Conservation (phyloP, 2,888 invertebrate genomes). For the Boloria euphrosyne region DNA sequence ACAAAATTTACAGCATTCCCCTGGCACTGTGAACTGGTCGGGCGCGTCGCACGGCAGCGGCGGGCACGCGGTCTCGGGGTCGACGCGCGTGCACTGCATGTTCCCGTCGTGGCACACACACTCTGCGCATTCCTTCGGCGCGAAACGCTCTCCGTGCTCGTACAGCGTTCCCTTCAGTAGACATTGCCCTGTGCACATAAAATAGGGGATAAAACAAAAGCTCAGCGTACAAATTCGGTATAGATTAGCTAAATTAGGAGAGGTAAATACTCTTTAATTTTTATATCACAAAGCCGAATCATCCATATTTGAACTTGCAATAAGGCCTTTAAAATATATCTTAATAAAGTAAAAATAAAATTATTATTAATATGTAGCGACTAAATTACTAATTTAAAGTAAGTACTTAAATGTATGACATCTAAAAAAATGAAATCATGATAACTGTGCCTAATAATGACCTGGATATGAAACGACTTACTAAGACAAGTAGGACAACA, state of each 20-base stretch:
- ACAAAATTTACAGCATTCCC: slow-evolving; percentile 95
- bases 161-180: slow-evolving; percentile 85
- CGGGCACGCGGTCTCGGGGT: slow-evolving; percentile 89
- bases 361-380: no score
- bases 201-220: no score
- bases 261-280: no score
- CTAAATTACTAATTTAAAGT: no score
- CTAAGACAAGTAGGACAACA: slow-evolving; percentile 94
- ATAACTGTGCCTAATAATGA: not conserved
- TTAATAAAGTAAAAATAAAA: no score
- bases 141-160: slow-evolving; percentile 90
- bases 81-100: slow-evolving; percentile 88
- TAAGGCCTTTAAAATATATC: no score
- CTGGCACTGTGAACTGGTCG: slow-evolving; percentile 91
- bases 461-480: slow-evolving; percentile 71
- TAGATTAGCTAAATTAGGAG: no score
- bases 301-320: no score
- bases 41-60: slow-evolving; percentile 88
- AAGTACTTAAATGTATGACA: not conserved
- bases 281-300: no score
- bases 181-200: slow-evolving; percentile 84
- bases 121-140: slow-evolving; percentile 89
- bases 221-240: no score
- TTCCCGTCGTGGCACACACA: slow-evolving; percentile 92
- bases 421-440: not conserved